These are phyloP conservation scores for Lottia scabra DNA, from an alignment of 2,888 invertebrate genomes.

Conservation along the genomic window DNA sequence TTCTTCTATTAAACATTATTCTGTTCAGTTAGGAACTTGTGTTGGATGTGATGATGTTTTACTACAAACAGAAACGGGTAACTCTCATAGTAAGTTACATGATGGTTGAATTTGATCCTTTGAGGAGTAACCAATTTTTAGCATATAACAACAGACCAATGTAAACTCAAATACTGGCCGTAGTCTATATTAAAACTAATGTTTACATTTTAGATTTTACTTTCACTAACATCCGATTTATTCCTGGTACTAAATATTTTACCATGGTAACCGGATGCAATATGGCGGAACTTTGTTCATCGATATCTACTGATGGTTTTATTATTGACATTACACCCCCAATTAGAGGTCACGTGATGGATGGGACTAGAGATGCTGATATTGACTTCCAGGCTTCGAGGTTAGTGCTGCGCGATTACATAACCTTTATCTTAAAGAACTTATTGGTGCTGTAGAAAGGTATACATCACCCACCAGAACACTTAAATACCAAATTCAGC, in stretches of 20 bases:
- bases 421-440: too few species aligned
- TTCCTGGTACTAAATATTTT: conserved; percentile 24
- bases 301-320: conserved; percentile 45
- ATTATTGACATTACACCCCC: conserved; percentile 47
- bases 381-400: conserved; percentile 36
- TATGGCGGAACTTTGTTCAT: conserved; percentile 37
- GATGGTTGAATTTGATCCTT: not conserved
- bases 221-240: not conserved
- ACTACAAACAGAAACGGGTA: conserved; percentile 21
- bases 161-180: not conserved
- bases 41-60: conserved; percentile 31
- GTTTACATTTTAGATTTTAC: not conserved
- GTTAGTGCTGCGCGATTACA: not conserved
- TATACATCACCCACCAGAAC: too few species aligned
- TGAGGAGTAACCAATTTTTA: not conserved
- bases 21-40: conserved; percentile 35
- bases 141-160: not conserved
- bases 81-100: conserved; percentile 17
- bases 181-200: not conserved
- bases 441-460: too few species aligned
- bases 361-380: conserved; percentile 38
- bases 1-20: conserved; percentile 33
- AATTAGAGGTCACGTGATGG: conserved; percentile 36
- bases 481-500: too few species aligned
- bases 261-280: conserved; percentile 46